Evolutionary conservation across 2,113 vertebrate species (phyloP).

Genomic region (Anguilla japonica): DNA sequence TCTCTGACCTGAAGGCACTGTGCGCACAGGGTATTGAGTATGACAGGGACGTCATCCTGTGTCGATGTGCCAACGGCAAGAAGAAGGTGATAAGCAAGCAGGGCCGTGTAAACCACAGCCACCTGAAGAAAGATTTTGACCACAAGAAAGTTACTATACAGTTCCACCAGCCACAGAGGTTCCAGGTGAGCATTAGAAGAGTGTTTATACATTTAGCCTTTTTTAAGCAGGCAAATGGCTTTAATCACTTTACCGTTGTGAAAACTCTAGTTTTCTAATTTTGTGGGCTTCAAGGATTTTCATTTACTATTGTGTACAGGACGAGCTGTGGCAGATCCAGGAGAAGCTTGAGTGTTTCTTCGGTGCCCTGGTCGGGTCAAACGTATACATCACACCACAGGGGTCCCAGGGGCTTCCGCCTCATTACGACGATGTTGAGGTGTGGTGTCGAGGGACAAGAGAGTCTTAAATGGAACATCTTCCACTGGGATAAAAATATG

Average conservation of each 20-base stretch:
- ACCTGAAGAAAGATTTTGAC: constrained; percentile 78
- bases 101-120: constrained; percentile 72
- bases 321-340: constrained; percentile 88
- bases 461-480: not conserved
- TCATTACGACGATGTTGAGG: constrained; percentile 93
- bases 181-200: constrained; percentile 74
- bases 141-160: constrained; percentile 85
- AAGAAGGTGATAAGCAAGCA: constrained; percentile 82
- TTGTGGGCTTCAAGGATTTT: not conserved
- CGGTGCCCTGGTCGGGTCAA: constrained; percentile 85
- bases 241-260: not conserved
- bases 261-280: not conserved
- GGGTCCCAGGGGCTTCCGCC: constrained; percentile 86
- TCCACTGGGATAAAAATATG: not conserved
- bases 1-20: constrained; percentile 74
- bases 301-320: constrained; percentile 61
- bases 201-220: not conserved
- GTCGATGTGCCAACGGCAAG: constrained; percentile 75
- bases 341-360: constrained; percentile 92
- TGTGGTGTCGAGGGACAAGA: constrained; percentile 45
- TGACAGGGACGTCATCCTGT: constrained; percentile 78
- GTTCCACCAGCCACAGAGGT: constrained; percentile 92
- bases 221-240: not conserved
- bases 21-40: constrained; percentile 71
- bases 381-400: constrained; percentile 86